Base-by-base conservation (phyloP, 2,888 invertebrate genomes). In the Abrostola triplasia region DNA sequence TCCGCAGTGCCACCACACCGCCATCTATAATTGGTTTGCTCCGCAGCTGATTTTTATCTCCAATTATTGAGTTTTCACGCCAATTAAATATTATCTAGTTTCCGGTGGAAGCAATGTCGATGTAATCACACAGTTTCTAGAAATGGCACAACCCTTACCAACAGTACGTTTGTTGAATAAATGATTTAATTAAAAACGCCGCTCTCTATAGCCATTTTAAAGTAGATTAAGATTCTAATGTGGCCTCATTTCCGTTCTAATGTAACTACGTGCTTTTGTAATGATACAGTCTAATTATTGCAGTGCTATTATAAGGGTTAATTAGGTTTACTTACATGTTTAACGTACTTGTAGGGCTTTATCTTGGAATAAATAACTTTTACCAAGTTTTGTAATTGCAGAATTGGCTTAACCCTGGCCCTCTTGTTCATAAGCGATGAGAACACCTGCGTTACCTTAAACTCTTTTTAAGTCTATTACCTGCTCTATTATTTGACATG, bases 31-130 rank as follows among this genome's bases (percentile, higher is more conserved):
- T 93, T 93, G 93, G 91, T 92, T 88, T 87, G 87, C 88, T 85
- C 85, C 82, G 84, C 86, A 86, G 86, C 88, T 87, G 93, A 93
- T 93, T 93, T 92, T 93, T 93, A 93, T 93, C 93, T 90, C 77
- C 91, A 92, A 91, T 93, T 92, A 93, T 93, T 93, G 92, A 92
- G 91, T 93, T 93, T 93, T 93, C 93, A 90, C 93, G 92, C 92
- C 93, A 93, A 93, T 93, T 93, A 93, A 90, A 90, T 90, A 90
- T 88, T 90, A 93, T 92, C 92, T 91, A 81, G 83, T 84, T 92
- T 92, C 92, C 91, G 90, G 87, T 87, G 92, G 91, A 90, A 89
- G 87, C 83, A 85, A 85, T 84, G 79, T 88, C 79, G 86, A 85
- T 86, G 84, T 81, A 81, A 86, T 86, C 85, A 80, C 76, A 75